phyloP scores from a whole-genome alignment of 2,888 invertebrate genomes.

The Troides helena region DNA sequence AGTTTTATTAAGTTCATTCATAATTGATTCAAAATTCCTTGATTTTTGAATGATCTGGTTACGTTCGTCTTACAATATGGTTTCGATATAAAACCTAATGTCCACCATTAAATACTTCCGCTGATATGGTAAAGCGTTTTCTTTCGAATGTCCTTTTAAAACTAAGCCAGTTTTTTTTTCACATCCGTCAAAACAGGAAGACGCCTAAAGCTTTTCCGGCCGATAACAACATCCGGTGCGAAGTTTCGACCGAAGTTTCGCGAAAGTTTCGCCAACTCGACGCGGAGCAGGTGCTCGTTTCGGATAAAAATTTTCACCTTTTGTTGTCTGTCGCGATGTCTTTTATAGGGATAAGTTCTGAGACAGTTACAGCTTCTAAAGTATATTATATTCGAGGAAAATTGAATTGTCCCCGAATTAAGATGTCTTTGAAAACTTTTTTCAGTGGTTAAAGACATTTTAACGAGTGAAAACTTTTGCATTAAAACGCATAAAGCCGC shows the following conservation, averaged over 20 bases:
- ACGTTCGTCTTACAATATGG: background rate
- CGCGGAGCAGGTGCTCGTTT: conserved; percentile 70
- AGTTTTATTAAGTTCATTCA: too few species aligned
- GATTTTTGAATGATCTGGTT: background rate
- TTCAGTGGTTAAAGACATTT: conserved; percentile 1
- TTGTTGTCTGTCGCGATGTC: conserved; percentile 49
- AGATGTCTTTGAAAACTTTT: background rate
- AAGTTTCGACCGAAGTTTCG: conserved; percentile 53
- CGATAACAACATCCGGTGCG: conserved; percentile 77
- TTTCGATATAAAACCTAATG: background rate
- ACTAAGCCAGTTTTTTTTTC: conserved; percentile 56
- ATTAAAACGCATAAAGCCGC: background rate
- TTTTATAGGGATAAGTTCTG: conserved; percentile 55
- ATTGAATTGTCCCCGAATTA: conserved; percentile 17
- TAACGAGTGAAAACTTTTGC: background rate
- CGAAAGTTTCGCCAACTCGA: conserved; percentile 54
- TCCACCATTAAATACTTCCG: background rate
- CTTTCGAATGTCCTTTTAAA: conserved; percentile 50
- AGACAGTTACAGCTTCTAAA: conserved; percentile 48
- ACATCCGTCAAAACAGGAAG: conserved; percentile 76
- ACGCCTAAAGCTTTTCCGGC: conserved; percentile 79
- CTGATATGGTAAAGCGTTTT: conserved; percentile 11
- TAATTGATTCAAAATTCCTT: too few species aligned
- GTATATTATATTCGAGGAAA: conserved; percentile 23
- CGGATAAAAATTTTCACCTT: conserved; percentile 75